phyloP scores from a whole-genome alignment of 2,888 invertebrate species.

The Biston betularia region DNA sequence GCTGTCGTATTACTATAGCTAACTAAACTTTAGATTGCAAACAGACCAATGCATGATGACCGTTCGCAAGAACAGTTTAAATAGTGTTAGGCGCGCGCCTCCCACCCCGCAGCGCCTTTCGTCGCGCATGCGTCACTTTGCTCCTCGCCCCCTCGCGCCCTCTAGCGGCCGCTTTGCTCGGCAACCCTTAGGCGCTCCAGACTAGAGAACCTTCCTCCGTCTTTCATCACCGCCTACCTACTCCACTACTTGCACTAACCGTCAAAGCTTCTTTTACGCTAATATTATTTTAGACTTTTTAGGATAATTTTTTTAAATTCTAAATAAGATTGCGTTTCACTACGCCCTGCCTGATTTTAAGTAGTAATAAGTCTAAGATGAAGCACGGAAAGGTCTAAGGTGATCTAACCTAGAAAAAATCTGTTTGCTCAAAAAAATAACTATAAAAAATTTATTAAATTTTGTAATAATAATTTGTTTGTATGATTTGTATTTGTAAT shows the following conservation, averaged over 20 bases:
- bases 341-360: no score
- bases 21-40: slow-evolving; percentile 89
- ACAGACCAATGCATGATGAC: slow-evolving; percentile 89
- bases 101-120: slow-evolving; percentile 85
- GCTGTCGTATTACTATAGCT: slow-evolving; percentile 85
- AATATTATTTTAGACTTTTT: background rate
- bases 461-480: no score
- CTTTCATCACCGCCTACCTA: slow-evolving; percentile 17
- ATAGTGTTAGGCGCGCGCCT: slow-evolving; percentile 85
- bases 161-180: slow-evolving; percentile 36
- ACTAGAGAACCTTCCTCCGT: slow-evolving; percentile 43
- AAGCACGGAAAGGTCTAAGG: no score
- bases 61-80: slow-evolving; percentile 88
- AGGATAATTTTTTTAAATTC: no score
- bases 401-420: no score
- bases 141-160: slow-evolving; percentile 63
- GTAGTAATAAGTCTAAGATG: no score
- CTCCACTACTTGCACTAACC: no score
- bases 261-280: background rate
- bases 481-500: no score
- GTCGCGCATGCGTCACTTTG: slow-evolving; percentile 87
- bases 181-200: slow-evolving; percentile 31
- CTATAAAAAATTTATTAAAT: no score
- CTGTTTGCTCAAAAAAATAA: no score
- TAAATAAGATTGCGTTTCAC: no score